phyloP scores from a whole-genome alignment of 2,888 invertebrate species.

The Drosophila mulleri region DNA sequence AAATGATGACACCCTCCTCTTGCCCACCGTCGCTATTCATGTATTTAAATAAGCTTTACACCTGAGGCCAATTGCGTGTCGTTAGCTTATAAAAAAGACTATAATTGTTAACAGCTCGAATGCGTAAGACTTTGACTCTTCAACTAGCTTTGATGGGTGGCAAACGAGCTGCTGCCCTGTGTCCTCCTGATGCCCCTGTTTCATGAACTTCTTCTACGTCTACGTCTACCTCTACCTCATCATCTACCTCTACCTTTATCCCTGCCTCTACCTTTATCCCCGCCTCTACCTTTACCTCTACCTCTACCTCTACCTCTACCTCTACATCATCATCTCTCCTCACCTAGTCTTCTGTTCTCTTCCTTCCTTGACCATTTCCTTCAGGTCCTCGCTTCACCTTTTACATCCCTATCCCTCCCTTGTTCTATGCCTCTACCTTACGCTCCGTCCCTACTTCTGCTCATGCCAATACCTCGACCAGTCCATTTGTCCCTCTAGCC shows the following conservation, averaged over 20 bases:
- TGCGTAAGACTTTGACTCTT: conserved; percentile 13
- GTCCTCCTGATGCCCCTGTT: not conserved
- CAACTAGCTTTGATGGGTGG: not conserved
- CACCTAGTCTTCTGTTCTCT: not conserved
- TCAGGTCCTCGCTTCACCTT: not conserved
- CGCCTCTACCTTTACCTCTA: not conserved
- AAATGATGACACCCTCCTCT: conserved; percentile 37
- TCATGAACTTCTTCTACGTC: too few species aligned
- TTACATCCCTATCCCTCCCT: not conserved
- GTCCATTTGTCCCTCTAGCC: not conserved
- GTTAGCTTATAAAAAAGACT: not conserved
- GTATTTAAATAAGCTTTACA: conserved; percentile 4
- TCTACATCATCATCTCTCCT: not conserved
- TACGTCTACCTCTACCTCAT: not conserved
- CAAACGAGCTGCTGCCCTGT: not conserved
- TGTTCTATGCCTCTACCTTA: not conserved
- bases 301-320: not conserved
- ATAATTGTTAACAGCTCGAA: conserved; percentile 19
- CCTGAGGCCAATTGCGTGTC: conserved; percentile 26
- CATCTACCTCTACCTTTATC: not conserved
- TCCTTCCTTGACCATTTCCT: not conserved
- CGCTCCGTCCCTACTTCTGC: not conserved
- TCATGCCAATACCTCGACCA: not conserved
- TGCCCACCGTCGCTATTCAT: not conserved
- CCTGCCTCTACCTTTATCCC: not conserved